phyloP scores from a whole-genome alignment of 2,888 invertebrate genomes.

The Sycophila texana region DNA sequence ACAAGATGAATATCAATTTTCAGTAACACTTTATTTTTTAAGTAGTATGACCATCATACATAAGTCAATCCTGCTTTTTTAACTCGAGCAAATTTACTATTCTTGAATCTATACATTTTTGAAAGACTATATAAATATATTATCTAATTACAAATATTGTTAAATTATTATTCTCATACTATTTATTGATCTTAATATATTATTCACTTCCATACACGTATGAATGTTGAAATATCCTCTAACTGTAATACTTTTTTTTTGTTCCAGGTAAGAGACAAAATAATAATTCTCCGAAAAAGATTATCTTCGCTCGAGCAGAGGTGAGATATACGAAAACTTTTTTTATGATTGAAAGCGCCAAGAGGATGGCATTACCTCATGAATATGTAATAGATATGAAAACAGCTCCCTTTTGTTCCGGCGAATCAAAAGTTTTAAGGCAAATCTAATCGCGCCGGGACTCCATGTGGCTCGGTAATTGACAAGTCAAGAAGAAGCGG shows the following conservation, averaged over 20 bases:
- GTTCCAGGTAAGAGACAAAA: constrained; percentile 39
- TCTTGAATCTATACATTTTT: no score
- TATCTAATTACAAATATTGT: no score
- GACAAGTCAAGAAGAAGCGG: no score
- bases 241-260: not conserved
- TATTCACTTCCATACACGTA: no score
- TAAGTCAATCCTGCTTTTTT: no score
- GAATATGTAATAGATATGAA: constrained; percentile 28
- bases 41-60: no score
- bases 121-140: no score
- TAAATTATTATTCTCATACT: not conserved
- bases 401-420: constrained; percentile 16
- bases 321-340: not conserved
- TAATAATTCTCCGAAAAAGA: not conserved
- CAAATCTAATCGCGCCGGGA: no score
- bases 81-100: no score
- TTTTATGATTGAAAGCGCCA: not conserved
- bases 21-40: no score
- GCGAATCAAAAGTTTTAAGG: not conserved
- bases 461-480: not conserved
- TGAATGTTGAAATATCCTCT: not conserved
- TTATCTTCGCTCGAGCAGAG: not conserved
- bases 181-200: not conserved
- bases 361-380: constrained; percentile 12
- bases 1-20: no score